Conservation (phyloP, 2,797 vertebrate genomes). For the Gymnocypris eckloni region DNA sequence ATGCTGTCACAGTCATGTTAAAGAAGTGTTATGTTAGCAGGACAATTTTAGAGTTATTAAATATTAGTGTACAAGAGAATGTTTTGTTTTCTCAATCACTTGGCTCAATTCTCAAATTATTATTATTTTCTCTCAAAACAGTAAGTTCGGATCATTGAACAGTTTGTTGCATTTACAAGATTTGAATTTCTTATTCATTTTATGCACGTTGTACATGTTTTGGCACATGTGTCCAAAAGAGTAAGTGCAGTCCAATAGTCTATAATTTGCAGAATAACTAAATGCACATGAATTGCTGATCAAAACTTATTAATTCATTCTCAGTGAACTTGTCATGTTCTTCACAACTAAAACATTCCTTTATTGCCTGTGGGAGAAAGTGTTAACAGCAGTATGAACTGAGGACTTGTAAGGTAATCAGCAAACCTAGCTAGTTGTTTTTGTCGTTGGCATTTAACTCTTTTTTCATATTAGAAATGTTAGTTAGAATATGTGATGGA, state of each 20-base stretch:
- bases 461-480: no score
- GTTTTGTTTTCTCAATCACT: background rate
- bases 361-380: no score
- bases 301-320: background rate
- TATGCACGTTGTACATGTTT: background rate
- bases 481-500: no score
- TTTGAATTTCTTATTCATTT: background rate
- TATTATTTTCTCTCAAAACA: background rate
- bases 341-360: no score
- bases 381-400: no score
- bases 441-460: no score
- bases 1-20: conserved; percentile 75
- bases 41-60: conserved; percentile 32
- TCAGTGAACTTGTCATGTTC: background rate
- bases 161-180: background rate
- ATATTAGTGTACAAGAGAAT: conserved; percentile 26
- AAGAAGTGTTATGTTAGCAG: conserved; percentile 60
- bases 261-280: background rate
- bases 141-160: background rate
- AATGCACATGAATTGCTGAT: background rate
- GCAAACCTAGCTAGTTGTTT: no score
- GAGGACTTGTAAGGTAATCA: no score
- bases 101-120: background rate
- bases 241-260: background rate
- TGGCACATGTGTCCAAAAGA: background rate